Evolutionary conservation across 1,140 invertebrate species (phyloP).

Genomic region (Lasaia peninsularis): DNA sequence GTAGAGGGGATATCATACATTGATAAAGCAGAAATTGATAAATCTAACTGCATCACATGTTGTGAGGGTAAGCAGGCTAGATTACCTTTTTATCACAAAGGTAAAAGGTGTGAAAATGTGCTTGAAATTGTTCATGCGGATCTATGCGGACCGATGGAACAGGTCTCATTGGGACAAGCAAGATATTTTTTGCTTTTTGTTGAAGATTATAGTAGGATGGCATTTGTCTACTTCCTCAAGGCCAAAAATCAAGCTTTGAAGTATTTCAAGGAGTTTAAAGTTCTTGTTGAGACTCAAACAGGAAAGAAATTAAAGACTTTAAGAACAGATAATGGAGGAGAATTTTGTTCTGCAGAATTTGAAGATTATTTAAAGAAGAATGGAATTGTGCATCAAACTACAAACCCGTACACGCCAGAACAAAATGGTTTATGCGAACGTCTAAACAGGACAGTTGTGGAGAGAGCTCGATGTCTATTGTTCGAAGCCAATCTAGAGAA

Average conservation of each 20-base stretch:
- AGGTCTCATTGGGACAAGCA: conserved; percentile 22
- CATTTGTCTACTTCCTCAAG: conserved; percentile 25
- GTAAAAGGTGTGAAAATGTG: conserved; percentile 21
- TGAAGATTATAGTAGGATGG: conserved; percentile 20
- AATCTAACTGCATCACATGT: conserved; percentile 22
- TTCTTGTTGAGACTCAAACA: conserved; percentile 47
- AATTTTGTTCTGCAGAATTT: conserved; percentile 13
- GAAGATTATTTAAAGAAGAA: conserved; percentile 2
- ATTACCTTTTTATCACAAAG: conserved; percentile 29
- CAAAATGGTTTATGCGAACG: conserved; percentile 65
- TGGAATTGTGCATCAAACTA: conserved; percentile 24
- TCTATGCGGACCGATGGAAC: conserved; percentile 38
- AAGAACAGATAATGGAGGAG: conserved; percentile 13
- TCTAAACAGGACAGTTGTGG: conserved; percentile 31
- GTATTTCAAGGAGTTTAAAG: conserved; percentile 34
- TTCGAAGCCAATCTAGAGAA: no score
- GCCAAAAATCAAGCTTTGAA: conserved; percentile 30
- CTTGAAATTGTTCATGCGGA: conserved; percentile 20
- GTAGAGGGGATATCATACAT: conserved; percentile 27
- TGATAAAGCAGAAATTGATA: conserved; percentile 26
- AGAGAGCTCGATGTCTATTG: conserved; percentile 20
- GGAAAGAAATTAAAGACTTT: no score
- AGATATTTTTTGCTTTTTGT: conserved; percentile 25
- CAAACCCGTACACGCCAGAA: conserved; percentile 59
- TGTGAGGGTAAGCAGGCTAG: conserved; percentile 34